Percentiles rank a stretch among this genome's conserved stretches.
Conservation (phyloP, 1,140 invertebrate genomes). For the Drosophila triauraria region DNA sequence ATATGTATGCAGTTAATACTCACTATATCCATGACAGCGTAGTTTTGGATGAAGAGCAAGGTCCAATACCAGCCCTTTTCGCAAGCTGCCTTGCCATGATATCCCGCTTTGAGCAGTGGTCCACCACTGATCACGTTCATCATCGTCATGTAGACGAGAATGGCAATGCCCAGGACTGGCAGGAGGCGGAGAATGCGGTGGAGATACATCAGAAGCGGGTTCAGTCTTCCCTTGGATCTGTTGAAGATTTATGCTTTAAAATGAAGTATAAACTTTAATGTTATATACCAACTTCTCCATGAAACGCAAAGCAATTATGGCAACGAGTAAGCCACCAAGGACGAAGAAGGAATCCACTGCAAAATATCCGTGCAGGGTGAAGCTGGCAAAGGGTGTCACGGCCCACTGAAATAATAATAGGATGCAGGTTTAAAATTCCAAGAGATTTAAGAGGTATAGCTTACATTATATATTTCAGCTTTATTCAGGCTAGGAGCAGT, state of each 20-base stretch:
- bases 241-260: not conserved
- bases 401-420: conserved; percentile 51
- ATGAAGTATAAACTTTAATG: not conserved
- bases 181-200: conserved; percentile 62
- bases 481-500: conserved; percentile 64
- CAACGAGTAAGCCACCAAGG: conserved; percentile 88
- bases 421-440: not conserved
- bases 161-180: conserved; percentile 52
- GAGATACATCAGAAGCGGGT: conserved; percentile 67
- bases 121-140: conserved; percentile 40
- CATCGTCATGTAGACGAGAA: conserved; percentile 57
- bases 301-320: conserved; percentile 87
- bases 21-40: conserved; percentile 49
- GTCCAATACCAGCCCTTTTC: conserved; percentile 57
- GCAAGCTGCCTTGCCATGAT: conserved; percentile 62
- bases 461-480: conserved; percentile 7
- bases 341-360: conserved; percentile 90
- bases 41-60: conserved; percentile 64
- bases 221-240: conserved; percentile 59
- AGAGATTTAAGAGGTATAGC: not conserved
- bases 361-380: conserved; percentile 86
- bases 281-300: conserved; percentile 87
- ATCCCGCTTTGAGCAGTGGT: conserved; percentile 36
- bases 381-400: conserved; percentile 86
- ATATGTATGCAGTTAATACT: conserved; percentile 3